Evolutionary conservation across 2,888 invertebrate genomes (phyloP), one percentile per base, ranked within the genome.

Genomic region (Galerucella nymphaeae): DNA sequence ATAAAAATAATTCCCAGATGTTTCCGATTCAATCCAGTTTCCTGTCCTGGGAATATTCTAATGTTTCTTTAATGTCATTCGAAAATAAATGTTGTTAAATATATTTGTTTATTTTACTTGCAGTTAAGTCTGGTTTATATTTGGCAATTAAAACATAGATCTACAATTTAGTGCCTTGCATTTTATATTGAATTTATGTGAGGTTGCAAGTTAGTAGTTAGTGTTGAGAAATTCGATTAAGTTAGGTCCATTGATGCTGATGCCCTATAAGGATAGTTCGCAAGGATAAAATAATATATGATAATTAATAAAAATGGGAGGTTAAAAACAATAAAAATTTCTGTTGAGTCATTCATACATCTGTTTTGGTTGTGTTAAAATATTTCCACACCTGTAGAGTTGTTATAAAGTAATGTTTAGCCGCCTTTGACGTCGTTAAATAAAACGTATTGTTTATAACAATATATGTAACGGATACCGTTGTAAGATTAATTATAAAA

Each of bases 151-250:
- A 30, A 30, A 30, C 30, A 8, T 6, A 30, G 6, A 8, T 30
- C 30, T 30, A 30, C 45, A 13, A 13, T 13, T 45, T 13, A 14
- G 45, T 6, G 30, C 1, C 0, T 11, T 42, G 11, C 42, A 42
- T 42, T 67, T 59, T 61, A 68, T 62, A 68, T 62, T 14, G 20
- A 68, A 68, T 68, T 62, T 20, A 62, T 61, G 20, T 9, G n/a
- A 41, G 61, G 53, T 30, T 48, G 38, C 20, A 18, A 62, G 50
- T 48, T 61, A 38, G n/a, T n/a, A n/a, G n/a, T n/a, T n/a, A n/a
- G n/a, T n/a, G n/a, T n/a, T n/a, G 13, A 57, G 16, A 58, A 61
- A 61, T 59, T 67, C 11, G 48, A 48, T 67, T 67, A 67, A 59
- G 23, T 48, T n/a, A 38, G 67, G 67, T 67, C 67, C 45, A 41